Percentiles rank a stretch among this genome's conserved stretches.
phyloP scores from a whole-genome alignment of 1,140 invertebrate species.

The Dendrolimus punctatus region DNA sequence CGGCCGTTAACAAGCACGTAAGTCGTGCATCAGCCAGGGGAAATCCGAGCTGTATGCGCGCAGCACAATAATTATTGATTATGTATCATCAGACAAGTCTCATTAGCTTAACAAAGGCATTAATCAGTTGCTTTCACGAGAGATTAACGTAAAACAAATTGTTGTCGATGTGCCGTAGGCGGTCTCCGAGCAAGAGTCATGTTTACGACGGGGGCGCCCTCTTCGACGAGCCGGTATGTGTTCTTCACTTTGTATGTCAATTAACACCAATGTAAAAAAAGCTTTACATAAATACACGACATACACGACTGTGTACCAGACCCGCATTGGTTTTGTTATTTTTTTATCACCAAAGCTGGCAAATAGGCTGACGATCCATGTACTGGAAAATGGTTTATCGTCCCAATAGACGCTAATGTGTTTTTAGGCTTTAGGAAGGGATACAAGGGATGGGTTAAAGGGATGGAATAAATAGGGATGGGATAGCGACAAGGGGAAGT shows the following conservation, averaged over 20 bases:
- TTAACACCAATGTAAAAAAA: constrained; percentile 27
- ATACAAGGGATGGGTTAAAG: too few relatives aligned
- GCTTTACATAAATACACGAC: background rate
- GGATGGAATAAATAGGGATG: too few relatives aligned
- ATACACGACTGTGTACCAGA: too few relatives aligned
- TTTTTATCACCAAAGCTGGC: too few relatives aligned
- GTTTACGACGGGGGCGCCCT: constrained; percentile 30
- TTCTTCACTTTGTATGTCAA: constrained; percentile 33
- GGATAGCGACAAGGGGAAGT: too few relatives aligned
- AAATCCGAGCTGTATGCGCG: constrained; percentile 11
- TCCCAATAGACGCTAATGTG: too few relatives aligned
- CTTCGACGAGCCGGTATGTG: constrained; percentile 15
- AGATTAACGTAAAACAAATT: constrained; percentile 65
- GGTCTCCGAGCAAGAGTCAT: constrained; percentile 21
- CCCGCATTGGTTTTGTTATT: too few relatives aligned
- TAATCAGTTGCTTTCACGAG: constrained; percentile 53
- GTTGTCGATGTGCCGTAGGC: constrained; percentile 38
- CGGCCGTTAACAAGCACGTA: background rate
- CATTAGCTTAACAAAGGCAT: constrained; percentile 58
- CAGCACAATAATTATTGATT: constrained; percentile 39
- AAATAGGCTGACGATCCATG: too few relatives aligned
- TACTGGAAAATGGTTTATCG: too few relatives aligned
- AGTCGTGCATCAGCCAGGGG: constrained; percentile 2
- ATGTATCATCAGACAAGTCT: constrained; percentile 40
- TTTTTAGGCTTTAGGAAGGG: too few relatives aligned